Evolutionary conservation across 2,888 invertebrate genomes (phyloP).

Genomic region (Macaria notata): DNA sequence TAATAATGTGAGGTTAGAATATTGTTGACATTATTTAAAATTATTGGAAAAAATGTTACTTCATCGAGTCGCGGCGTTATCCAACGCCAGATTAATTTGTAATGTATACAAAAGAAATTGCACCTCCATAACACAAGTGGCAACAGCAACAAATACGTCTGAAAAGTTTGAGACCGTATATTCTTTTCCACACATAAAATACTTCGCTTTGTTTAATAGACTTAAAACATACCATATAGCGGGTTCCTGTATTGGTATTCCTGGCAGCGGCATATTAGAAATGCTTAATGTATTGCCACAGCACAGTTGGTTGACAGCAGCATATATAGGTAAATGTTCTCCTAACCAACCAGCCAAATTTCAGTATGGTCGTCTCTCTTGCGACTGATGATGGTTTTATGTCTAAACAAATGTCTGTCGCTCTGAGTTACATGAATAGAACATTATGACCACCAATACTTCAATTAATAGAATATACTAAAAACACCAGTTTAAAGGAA

Average conservation of each 20-base stretch:
- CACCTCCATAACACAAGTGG: slow-evolving; percentile 11
- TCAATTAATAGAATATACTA: too few relatives aligned
- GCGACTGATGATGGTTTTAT: too few relatives aligned
- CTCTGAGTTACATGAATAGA: too few relatives aligned
- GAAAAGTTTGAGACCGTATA: slow-evolving; percentile 64
- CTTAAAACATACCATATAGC: slow-evolving; percentile 78
- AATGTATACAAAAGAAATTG: slow-evolving; percentile 9
- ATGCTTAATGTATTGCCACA: slow-evolving; percentile 52
- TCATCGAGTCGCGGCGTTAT: too few relatives aligned
- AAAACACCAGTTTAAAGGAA: too few relatives aligned
- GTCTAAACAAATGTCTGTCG: too few relatives aligned
- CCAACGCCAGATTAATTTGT: background rate
- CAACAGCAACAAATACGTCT: background rate
- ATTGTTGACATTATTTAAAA: too few relatives aligned
- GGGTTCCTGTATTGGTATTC: slow-evolving; percentile 62
- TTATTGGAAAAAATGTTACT: too few relatives aligned
- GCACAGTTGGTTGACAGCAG: slow-evolving; percentile 49
- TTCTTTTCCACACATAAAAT: slow-evolving; percentile 66
- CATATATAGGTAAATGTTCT: slow-evolving; percentile 58
- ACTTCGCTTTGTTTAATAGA: slow-evolving; percentile 73
- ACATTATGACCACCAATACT: too few relatives aligned
- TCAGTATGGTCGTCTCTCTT: too few relatives aligned
- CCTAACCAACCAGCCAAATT: too few relatives aligned
- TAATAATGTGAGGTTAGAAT: too few relatives aligned
- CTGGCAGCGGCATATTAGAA: slow-evolving; percentile 66